Evolutionary conservation across 2,888 invertebrate species (phyloP), one percentile per base, ranked within the genome.

Genomic region (Lamellibrachia satsuma): DNA sequence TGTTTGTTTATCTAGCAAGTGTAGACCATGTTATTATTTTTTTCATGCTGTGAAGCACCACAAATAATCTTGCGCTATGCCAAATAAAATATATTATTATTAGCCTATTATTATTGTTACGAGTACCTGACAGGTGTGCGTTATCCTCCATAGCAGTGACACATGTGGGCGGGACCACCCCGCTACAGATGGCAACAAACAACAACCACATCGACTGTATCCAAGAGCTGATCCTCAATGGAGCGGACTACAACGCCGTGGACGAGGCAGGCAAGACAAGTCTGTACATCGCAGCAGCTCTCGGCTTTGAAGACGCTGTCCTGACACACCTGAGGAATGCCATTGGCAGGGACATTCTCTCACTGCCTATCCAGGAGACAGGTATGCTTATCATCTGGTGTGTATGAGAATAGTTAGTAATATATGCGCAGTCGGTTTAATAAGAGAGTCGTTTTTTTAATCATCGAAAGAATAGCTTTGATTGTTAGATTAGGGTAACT

Each of bases 171-270:
- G 96, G 96, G 3, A 96, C 96, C 39, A 96, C 96, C 7, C 95
- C 96, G 2, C 94, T 96, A 11, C 96, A 96, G 93, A 94, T 96
- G 51, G 96, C 96, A 22, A 95, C 96, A 7, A 93, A 93, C 3
- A 94, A 95, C 92, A 95, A 95, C 94, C 95, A 96, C 93, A 92
- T 95, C 1, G 94, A 94, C 52, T 96, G 96, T 95, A 95, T 96
- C 0, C 94, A 94, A 90, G 94, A 95, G 92, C 94, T 96, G 55
- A 96, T 96, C 91, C 95, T 95, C 94, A 95, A 95, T 94, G 96
- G 96, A 2, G 96, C 96, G 3, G 96, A 96, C 93, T 96, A 96
- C 93, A 96, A 96, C 94, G 95, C 96, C 51, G 95, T 96, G 9
- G 96, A 96, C 94, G 96, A 96, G 93, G 93, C 94, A 57, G 94